These are phyloP conservation scores for Charaxes varanes DNA, from an alignment of 1,140 invertebrate genomes.

Conservation along the genomic window DNA sequence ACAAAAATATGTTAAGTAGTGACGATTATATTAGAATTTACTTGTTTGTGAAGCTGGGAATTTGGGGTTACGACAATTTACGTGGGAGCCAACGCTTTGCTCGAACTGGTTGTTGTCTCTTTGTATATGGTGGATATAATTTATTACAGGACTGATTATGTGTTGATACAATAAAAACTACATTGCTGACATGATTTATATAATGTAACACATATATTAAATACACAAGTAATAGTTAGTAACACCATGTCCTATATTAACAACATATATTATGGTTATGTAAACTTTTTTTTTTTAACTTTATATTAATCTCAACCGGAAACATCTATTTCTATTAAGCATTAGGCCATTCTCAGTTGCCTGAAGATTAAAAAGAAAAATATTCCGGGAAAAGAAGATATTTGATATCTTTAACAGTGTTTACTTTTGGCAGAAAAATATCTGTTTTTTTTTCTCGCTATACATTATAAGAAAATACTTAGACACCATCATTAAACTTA, in stretches of 20 bases:
- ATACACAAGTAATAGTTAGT: slow-evolving; percentile 27
- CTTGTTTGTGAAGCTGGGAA: too few relatives aligned
- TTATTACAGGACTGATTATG: neutral
- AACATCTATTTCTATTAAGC: slow-evolving; percentile 18
- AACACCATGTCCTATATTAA: slow-evolving; percentile 28
- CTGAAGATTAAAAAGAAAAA: slow-evolving; percentile 6
- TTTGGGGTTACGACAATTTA: too few relatives aligned
- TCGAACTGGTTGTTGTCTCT: too few relatives aligned
- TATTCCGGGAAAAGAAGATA: slow-evolving; percentile 35
- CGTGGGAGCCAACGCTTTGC: too few relatives aligned
- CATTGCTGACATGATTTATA: slow-evolving; percentile 58
- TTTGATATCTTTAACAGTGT: slow-evolving; percentile 48
- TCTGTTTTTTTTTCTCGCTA: slow-evolving; percentile 20
- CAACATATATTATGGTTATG: slow-evolving; percentile 17
- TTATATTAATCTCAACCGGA: slow-evolving; percentile 1
- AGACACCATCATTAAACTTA: slow-evolving; percentile 35
- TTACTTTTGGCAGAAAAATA: slow-evolving; percentile 50
- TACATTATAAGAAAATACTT: slow-evolving; percentile 49
- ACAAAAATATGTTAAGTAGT: too few relatives aligned
- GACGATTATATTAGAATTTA: too few relatives aligned
- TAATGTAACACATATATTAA: slow-evolving; percentile 60
- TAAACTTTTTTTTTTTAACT: slow-evolving; percentile 2
- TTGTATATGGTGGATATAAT: too few relatives aligned
- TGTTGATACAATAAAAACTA: slow-evolving; percentile 27
- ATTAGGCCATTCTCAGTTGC: slow-evolving; percentile 34